Conservation (phyloP, 2,113 vertebrate species). For the Lamprologus speciosus region DNA sequence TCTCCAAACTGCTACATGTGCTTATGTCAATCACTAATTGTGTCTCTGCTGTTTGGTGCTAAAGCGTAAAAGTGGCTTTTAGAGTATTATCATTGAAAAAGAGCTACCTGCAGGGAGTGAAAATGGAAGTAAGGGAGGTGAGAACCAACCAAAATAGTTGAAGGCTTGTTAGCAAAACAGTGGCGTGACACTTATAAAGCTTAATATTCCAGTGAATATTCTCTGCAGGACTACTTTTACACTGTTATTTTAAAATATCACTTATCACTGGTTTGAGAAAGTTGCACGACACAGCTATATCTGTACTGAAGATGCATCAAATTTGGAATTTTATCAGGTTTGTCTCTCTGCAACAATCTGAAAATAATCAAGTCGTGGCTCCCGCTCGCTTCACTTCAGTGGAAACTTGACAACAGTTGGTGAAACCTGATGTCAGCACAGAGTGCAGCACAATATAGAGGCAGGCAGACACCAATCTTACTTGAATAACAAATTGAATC, state of each 20-base stretch:
- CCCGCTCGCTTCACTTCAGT: not conserved
- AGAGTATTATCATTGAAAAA: not conserved
- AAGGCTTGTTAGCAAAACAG: not conserved
- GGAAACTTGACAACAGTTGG: not conserved
- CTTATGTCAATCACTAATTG: not conserved
- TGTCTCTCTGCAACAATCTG: not conserved
- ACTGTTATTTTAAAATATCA: not conserved
- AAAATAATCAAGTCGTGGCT: not conserved
- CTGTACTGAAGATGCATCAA: not conserved
- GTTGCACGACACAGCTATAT: not conserved
- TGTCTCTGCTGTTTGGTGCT: not conserved
- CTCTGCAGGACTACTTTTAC: not conserved
- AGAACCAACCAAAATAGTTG: not conserved
- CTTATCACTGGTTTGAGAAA: not conserved
- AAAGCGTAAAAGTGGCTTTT: not conserved
- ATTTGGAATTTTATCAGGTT: not conserved
- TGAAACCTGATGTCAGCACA: not conserved
- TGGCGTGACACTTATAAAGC: not conserved
- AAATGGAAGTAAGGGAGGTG: not conserved
- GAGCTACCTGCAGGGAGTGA: not conserved
- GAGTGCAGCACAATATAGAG: not conserved
- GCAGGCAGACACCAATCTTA: not conserved
- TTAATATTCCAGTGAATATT: not conserved
- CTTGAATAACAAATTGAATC: not conserved
- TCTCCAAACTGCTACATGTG: not conserved